phyloP scores from a whole-genome alignment of 35 echinoderm and acorn worm genomes.

The Stichopus chloronotus region DNA sequence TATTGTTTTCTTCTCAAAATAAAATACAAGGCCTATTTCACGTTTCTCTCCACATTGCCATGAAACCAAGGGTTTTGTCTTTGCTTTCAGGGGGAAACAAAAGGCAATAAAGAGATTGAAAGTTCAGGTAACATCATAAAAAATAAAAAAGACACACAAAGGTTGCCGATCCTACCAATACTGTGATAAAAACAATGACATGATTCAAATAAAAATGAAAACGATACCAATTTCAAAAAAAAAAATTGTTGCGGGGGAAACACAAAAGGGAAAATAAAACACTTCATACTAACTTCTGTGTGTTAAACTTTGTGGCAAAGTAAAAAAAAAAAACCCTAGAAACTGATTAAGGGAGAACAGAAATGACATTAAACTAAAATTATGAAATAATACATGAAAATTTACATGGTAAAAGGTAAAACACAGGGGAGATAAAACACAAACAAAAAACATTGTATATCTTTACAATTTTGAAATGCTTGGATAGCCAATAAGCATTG shows the following conservation, averaged over 20 bases:
- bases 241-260: neutral
- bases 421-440: too few relatives aligned
- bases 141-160: neutral
- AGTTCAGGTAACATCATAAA: neutral
- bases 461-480: too few relatives aligned
- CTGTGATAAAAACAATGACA: neutral
- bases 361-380: too few relatives aligned
- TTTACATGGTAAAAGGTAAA: too few relatives aligned
- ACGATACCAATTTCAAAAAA: neutral
- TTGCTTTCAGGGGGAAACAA: neutral
- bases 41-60: neutral
- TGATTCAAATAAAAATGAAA: neutral
- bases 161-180: neutral
- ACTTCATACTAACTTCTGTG: neutral
- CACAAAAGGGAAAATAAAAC: neutral
- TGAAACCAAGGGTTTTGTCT: neutral
- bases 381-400: too few relatives aligned
- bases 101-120: neutral
- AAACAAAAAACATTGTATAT: too few relatives aligned
- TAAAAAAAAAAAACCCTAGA: too few relatives aligned
- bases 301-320: neutral
- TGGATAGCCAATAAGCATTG: too few relatives aligned
- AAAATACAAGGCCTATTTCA: slow-evolving; percentile 32
- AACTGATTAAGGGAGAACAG: too few relatives aligned
- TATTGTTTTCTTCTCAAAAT: slow-evolving; percentile 12